Evolutionary conservation across 2,888 invertebrate species (phyloP).

Genomic region (Melanotus villosus): DNA sequence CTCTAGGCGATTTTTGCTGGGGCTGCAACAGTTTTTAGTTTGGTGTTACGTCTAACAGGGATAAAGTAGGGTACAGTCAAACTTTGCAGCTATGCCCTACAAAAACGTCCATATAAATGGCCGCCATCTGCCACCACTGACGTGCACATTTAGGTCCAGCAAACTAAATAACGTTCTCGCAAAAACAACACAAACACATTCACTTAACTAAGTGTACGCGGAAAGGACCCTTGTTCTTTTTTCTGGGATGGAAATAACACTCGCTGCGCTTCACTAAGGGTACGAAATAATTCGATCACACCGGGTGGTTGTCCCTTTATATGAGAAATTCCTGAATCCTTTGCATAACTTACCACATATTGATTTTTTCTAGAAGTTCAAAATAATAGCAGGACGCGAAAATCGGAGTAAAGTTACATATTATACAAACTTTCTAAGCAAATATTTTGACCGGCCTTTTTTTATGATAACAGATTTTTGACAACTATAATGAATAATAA

Average conservation of each 20-base stretch:
- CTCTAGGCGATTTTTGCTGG: constrained; percentile 7
- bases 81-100: constrained; percentile 36
- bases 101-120: constrained; percentile 46
- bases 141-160: constrained; percentile 45
- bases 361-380: no score
- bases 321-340: background rate
- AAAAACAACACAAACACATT: constrained; percentile 44
- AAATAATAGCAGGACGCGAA: no score
- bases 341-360: background rate
- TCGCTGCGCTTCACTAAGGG: background rate
- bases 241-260: constrained; percentile 13
- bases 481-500: no score
- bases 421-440: no score
- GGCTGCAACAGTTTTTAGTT: constrained; percentile 21
- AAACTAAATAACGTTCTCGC: constrained; percentile 43
- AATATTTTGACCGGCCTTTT: no score
- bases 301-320: background rate
- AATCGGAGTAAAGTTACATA: no score
- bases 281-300: constrained; percentile 16
- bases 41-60: constrained; percentile 22
- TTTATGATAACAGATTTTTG: no score
- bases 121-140: constrained; percentile 45
- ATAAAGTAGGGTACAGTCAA: constrained; percentile 38
- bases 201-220: constrained; percentile 38
- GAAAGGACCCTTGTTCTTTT: constrained; percentile 28